A percentile compares a stretch with the other conserved stretches of the same genome.
These are phyloP conservation scores for Acanthacorydalis orientalis DNA, from an alignment of 2,888 invertebrate species.

Conservation along the genomic window DNA sequence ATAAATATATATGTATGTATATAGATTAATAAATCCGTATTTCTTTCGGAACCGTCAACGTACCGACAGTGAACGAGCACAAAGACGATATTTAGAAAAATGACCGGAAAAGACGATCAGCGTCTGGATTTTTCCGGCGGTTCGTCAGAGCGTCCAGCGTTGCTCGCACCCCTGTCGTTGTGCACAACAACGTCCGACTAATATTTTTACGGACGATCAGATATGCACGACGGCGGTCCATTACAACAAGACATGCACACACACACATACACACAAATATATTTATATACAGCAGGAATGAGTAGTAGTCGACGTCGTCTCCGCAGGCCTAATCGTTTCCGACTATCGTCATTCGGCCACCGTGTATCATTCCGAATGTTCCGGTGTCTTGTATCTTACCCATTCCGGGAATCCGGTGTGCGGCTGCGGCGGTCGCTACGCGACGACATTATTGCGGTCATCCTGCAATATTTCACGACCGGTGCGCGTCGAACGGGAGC, in stretches of 20 bases:
- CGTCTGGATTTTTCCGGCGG: no score
- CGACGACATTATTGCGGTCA: not conserved
- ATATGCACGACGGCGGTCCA: not conserved
- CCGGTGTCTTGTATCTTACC: not conserved
- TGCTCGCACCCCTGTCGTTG: no score
- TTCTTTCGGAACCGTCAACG: not conserved
- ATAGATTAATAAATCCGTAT: not conserved
- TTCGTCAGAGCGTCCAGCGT: no score
- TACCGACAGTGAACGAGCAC: no score
- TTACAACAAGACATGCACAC: not conserved
- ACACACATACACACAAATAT: no score
- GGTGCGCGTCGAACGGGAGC: not conserved
- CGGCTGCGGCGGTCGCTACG: not conserved
- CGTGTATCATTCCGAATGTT: not conserved
- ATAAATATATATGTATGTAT: no score
- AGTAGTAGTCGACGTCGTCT: not conserved
- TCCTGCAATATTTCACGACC: not conserved
- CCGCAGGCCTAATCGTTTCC: constrained; percentile 3
- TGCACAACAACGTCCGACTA: not conserved
- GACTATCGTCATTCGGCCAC: not conserved
- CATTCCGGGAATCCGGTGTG: not conserved
- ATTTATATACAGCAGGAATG: no score
- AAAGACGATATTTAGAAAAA: no score
- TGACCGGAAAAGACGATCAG: no score
- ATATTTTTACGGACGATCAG: constrained; percentile 5